Base-by-base conservation (phyloP, 2,888 invertebrate species). In the Callimorpha dominula region DNA sequence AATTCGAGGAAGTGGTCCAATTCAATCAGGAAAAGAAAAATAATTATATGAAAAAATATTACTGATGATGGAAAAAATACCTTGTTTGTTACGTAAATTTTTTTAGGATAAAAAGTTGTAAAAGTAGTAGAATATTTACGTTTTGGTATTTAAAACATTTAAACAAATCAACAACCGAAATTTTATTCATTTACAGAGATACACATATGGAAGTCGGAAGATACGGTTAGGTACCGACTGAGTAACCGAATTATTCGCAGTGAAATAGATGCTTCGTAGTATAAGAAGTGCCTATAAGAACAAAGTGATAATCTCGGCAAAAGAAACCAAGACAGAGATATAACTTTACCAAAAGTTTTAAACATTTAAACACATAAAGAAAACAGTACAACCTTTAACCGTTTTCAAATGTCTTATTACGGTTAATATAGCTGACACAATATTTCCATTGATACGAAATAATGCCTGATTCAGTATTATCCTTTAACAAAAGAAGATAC, bases 381-480 rank as follows among this genome's bases (percentile, higher is more conserved):
- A 49, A 11, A 20, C 15, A 11, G 7, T 17, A 60, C 60, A 68
- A 60, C 43, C 20, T 31, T 2, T n/a, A 49, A 17, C 20, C 68
- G 46, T 60, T 68, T 46, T 68, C 46, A n/a, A 60, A 68, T 46
- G 50, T 50, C 50, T 49, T 15, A 49, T 14, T 8, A 46, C 68
- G 31, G 46, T 15, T 46, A 63, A 46, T 54, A 52, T 52, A 46
- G 66, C 73, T 73, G 73, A 70, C 70, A 66, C 62, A 63, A 73
- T 70, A 67, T 70, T 64, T 46, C 31, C 40, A 67, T 17, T 70
- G 57, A 68, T 20, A 68, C 17, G 63, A 54, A 68, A 73, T 68
- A 64, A 73, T 67, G 67, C 31, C 70, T 49, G 17, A 60, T 60
- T 69, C 42, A 49, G 46, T 17, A 68, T 69, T 68, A 64, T 70